Evolutionary conservation across 2,113 vertebrate genomes (phyloP).

Genomic region (Ibidorhyncha struthersii): DNA sequence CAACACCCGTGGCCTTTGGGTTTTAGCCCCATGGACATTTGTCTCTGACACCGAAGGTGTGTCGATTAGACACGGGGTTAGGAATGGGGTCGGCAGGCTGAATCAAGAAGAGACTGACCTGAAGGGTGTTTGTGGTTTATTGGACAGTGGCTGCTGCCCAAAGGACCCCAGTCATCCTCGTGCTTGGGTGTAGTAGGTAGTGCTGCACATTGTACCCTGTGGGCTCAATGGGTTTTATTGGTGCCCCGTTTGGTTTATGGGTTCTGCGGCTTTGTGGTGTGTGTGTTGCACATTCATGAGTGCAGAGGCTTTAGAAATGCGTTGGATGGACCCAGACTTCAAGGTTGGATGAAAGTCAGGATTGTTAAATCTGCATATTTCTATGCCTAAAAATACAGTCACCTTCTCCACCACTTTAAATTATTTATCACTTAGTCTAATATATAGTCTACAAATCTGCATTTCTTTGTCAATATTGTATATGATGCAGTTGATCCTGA

Average conservation of each 20-base stretch:
- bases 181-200: background rate
- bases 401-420: background rate
- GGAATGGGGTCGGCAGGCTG: background rate
- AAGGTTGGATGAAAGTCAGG: background rate
- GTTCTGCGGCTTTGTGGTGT: background rate
- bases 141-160: background rate
- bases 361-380: background rate
- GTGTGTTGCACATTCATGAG: background rate
- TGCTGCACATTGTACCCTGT: background rate
- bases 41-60: background rate
- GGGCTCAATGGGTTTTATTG: background rate
- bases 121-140: background rate
- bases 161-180: background rate
- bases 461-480: background rate
- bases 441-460: background rate
- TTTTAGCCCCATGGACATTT: accelerated
- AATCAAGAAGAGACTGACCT: background rate
- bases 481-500: background rate
- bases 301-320: background rate
- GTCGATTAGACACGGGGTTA: accelerated
- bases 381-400: background rate
- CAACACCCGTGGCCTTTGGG: accelerated
- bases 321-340: background rate
- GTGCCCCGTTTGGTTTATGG: background rate
- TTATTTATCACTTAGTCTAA: background rate